These are phyloP conservation scores for Drosophila barbarae DNA, from an alignment of 2,888 invertebrate species.

Conservation along the genomic window DNA sequence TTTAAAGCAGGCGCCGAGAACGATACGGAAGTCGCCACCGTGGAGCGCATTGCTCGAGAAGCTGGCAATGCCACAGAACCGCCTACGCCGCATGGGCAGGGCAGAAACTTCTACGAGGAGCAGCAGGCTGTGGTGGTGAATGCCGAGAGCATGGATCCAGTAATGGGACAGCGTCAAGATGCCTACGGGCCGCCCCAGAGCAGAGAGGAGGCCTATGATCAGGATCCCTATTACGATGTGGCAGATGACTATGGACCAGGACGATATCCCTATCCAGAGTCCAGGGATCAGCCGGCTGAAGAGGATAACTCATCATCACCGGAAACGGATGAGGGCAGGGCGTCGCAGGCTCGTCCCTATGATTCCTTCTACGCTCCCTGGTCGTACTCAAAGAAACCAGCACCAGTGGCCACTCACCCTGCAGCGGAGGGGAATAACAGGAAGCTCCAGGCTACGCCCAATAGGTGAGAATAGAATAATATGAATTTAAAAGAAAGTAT, in stretches of 20 bases:
- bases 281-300: conserved; percentile 22
- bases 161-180: conserved; percentile 43
- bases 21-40: conserved; percentile 49
- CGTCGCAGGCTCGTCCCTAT: conserved; percentile 39
- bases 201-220: conserved; percentile 48
- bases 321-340: conserved; percentile 46
- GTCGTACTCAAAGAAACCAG: conserved; percentile 34
- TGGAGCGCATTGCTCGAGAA: conserved; percentile 57
- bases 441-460: conserved; percentile 46
- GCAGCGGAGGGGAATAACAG: conserved; percentile 43
- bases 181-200: conserved; percentile 43
- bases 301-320: conserved; percentile 17
- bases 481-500: not conserved
- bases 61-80: conserved; percentile 36
- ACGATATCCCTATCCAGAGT: conserved; percentile 21
- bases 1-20: conserved; percentile 29
- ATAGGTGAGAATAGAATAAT: conserved; percentile 44
- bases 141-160: conserved; percentile 45
- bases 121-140: conserved; percentile 63
- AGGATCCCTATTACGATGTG: conserved; percentile 50
- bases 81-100: conserved; percentile 1
- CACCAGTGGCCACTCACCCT: conserved; percentile 29
- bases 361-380: conserved; percentile 58
- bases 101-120: conserved; percentile 60
- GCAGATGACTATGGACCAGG: conserved; percentile 49